Conservation (phyloP, 2,797 vertebrate genomes). For the Danio jaintianensis region DNA sequence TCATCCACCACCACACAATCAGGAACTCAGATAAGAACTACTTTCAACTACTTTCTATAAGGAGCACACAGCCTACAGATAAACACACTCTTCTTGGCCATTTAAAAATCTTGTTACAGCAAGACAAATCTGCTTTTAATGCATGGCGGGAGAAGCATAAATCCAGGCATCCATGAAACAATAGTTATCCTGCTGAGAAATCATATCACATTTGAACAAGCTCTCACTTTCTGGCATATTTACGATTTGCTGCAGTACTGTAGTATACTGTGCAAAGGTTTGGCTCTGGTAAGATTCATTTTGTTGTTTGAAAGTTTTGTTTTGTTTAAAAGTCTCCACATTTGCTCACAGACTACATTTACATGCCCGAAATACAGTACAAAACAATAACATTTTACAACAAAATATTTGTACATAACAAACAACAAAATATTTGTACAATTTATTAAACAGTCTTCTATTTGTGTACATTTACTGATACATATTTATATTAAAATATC, state of each 20-base stretch:
- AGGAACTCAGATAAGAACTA: constrained; percentile 40
- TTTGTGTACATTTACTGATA: too few relatives aligned
- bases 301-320: neutral
- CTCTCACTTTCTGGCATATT: neutral
- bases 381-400: neutral
- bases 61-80: constrained; percentile 40
- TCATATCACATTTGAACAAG: neutral
- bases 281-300: neutral
- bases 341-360: neutral
- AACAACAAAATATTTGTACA: neutral
- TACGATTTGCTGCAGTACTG: too few relatives aligned
- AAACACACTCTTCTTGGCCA: constrained; percentile 41
- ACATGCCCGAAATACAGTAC: neutral
- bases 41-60: constrained; percentile 46
- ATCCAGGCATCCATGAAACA: constrained; percentile 38
- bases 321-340: neutral
- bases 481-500: too few relatives aligned
- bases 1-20: neutral
- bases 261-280: neutral
- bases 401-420: neutral
- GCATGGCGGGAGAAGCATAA: neutral
- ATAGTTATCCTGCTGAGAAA: constrained; percentile 20
- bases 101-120: constrained; percentile 26
- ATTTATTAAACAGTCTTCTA: neutral
- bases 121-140: constrained; percentile 47